A percentile compares a stretch with the other conserved stretches of the same genome.
Evolutionary conservation across 2,113 vertebrate genomes (phyloP).

Genomic region (Peromyscus polionotus): DNA sequence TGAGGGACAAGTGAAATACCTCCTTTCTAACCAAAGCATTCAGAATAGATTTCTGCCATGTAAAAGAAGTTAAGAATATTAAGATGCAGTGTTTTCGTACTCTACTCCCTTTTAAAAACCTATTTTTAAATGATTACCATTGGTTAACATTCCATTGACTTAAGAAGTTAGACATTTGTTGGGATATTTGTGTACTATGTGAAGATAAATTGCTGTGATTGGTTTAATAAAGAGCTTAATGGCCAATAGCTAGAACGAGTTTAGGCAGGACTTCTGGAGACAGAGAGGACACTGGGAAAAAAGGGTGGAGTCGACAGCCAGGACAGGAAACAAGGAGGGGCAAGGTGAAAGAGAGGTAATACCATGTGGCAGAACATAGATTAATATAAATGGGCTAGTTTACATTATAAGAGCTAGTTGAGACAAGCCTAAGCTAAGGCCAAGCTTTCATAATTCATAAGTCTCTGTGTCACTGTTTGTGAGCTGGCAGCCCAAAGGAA

Average conservation of each 20-base stretch:
- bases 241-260: not conserved
- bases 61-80: conserved; percentile 33
- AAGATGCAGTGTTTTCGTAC: not conserved
- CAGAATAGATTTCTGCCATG: not conserved
- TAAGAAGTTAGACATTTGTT: not conserved
- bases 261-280: not conserved
- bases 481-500: not conserved
- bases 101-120: not conserved
- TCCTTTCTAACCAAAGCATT: not conserved
- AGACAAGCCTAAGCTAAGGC: not conserved
- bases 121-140: not conserved
- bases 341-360: not conserved
- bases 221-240: not conserved
- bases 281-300: not conserved
- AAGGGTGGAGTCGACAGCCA: not conserved
- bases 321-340: not conserved
- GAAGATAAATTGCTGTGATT: not conserved
- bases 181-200: not conserved
- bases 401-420: not conserved
- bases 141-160: not conserved
- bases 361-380: not conserved
- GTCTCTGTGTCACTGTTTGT: not conserved
- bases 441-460: not conserved
- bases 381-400: not conserved
- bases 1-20: not conserved